phyloP scores from a whole-genome alignment of 2,113 vertebrate genomes.

The Pavo muticus region DNA sequence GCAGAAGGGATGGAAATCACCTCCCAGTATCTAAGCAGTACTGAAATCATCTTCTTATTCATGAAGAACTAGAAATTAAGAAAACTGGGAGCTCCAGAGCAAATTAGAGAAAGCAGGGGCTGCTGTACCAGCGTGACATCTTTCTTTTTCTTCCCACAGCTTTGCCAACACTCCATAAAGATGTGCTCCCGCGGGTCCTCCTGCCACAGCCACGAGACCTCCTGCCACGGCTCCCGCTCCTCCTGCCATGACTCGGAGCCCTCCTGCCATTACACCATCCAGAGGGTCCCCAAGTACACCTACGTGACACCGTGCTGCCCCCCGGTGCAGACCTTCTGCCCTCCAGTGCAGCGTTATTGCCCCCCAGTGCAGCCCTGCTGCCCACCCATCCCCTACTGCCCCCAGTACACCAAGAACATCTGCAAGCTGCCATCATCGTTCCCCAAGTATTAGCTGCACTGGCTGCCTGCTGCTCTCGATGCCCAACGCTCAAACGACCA shows the following conservation, averaged over 20 bases:
- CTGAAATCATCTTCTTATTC: fast-evolving
- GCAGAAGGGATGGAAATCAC: neutral
- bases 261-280: constrained; percentile 31
- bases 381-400: neutral
- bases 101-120: neutral
- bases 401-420: constrained; percentile 27
- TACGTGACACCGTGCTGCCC: neutral
- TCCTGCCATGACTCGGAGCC: neutral
- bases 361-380: neutral
- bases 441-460: neutral
- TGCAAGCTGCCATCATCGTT: neutral
- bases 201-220: neutral
- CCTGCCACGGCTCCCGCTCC: neutral
- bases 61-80: neutral
- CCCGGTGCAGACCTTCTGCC: neutral
- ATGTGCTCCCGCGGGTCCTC: neutral
- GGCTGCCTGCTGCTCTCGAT: fast-evolving
- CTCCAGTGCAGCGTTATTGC: neutral
- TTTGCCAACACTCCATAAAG: fast-evolving
- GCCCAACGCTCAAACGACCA: fast-evolving
- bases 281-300: constrained; percentile 7
- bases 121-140: fast-evolving
- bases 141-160: neutral
- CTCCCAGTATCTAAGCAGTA: neutral
- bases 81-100: neutral